Percentiles rank a stretch among this genome's conserved stretches.
phyloP scores from a whole-genome alignment of 2,797 vertebrate species.

The Sylvilagus floridanus region DNA sequence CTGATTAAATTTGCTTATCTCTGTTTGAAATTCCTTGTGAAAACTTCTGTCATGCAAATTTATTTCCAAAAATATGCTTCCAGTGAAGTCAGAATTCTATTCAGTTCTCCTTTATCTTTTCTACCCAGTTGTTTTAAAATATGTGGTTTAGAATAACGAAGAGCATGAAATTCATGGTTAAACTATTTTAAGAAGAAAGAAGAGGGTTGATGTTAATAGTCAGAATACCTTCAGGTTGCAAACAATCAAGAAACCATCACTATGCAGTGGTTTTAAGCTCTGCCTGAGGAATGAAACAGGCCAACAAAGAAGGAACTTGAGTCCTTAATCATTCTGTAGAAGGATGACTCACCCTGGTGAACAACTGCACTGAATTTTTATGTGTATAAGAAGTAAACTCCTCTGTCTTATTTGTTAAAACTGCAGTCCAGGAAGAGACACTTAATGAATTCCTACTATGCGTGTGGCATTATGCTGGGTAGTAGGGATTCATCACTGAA shows the following conservation, averaged over 20 bases:
- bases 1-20: constrained; percentile 9
- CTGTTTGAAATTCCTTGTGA: constrained; percentile 11
- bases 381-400: background rate
- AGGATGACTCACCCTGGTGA: background rate
- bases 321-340: background rate
- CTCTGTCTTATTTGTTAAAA: constrained; percentile 26
- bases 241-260: background rate
- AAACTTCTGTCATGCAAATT: background rate
- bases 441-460: background rate
- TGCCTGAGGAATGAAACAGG: background rate
- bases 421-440: background rate
- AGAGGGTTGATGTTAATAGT: background rate
- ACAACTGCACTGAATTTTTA: background rate
- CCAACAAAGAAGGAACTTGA: background rate
- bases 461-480: background rate
- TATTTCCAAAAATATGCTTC: background rate
- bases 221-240: background rate
- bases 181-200: constrained; percentile 22
- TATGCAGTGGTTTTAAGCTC: background rate
- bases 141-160: background rate
- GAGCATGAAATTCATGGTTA: background rate
- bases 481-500: background rate
- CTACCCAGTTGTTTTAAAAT: constrained; percentile 17
- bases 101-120: constrained; percentile 14
- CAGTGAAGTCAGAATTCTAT: constrained; percentile 42